These are phyloP conservation scores for Scaeva pyrastri DNA, from an alignment of 2,888 invertebrate species.

Conservation along the genomic window DNA sequence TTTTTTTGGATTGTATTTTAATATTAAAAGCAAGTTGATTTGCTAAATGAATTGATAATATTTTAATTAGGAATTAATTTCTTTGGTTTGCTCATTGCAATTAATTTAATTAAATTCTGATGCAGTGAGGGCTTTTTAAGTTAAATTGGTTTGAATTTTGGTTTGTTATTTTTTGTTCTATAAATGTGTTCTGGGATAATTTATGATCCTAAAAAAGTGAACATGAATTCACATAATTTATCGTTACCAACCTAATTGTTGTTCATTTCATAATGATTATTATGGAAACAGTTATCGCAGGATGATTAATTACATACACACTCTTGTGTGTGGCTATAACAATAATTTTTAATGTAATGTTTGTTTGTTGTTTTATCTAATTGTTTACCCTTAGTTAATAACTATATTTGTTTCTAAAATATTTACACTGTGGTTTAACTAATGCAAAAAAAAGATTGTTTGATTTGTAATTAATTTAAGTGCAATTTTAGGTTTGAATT, in stretches of 20 bases:
- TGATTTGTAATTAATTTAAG: not conserved
- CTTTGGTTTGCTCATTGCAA: not conserved
- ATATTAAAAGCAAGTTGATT: not conserved
- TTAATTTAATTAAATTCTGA: constrained; percentile 10
- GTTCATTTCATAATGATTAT: not conserved
- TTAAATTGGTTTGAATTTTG: too few species aligned
- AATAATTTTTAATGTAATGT: not conserved
- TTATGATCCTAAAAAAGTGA: too few species aligned
- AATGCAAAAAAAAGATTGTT: not conserved
- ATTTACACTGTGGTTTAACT: not conserved
- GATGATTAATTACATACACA: not conserved
- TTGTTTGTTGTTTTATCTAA: not conserved
- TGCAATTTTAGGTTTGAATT: too few species aligned
- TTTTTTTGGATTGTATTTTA: not conserved
- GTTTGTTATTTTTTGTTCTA: too few species aligned
- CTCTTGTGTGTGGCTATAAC: not conserved
- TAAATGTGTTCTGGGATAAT: too few species aligned
- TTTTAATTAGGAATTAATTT: constrained; percentile 21
- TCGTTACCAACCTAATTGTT: not conserved
- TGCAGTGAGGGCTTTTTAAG: not conserved
- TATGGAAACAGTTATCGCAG: not conserved
- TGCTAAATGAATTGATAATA: constrained; percentile 3
- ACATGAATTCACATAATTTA: too few species aligned
- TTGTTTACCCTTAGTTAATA: constrained; percentile 3
- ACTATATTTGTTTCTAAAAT: constrained; percentile 3